These are phyloP conservation scores for Rhyacophila brunnea DNA, from an alignment of 1,140 invertebrate species.

Conservation along the genomic window DNA sequence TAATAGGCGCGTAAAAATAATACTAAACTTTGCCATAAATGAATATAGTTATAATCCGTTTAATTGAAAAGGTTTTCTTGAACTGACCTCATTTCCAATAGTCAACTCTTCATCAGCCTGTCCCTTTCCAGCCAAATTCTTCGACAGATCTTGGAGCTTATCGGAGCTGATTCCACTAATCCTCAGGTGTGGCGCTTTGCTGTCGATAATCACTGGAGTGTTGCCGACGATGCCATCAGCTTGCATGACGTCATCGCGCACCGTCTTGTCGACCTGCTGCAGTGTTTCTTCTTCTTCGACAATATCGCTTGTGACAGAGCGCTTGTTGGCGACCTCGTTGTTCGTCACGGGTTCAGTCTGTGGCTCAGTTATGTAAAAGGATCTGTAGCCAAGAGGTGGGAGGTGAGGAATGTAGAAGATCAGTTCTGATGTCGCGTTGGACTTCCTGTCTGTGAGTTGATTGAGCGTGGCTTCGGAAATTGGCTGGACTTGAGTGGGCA, in stretches of 20 bases:
- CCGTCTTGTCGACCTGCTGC: too few species aligned
- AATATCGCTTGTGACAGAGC: too few species aligned
- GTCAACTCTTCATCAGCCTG: conserved; percentile 2
- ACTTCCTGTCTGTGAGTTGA: conserved; percentile 63
- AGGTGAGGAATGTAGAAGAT: conserved; percentile 64
- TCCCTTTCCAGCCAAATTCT: neutral
- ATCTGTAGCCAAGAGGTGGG: conserved; percentile 65
- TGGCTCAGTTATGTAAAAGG: conserved; percentile 27
- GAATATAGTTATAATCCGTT: too few species aligned
- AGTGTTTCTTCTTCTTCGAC: too few species aligned
- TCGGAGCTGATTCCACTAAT: neutral
- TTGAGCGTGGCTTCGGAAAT: conserved; percentile 56
- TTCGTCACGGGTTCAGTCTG: neutral
- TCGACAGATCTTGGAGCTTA: neutral
- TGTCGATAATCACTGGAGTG: neutral
- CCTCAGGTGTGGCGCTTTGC: neutral
- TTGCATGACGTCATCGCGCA: conserved; percentile 2
- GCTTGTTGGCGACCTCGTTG: neutral
- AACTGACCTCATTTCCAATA: conserved; percentile 19
- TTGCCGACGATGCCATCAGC: neutral
- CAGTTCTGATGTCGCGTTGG: conserved; percentile 61
- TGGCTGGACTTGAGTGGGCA: conserved; percentile 62
- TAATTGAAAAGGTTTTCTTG: too few species aligned
- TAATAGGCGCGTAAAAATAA: too few species aligned
- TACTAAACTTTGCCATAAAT: too few species aligned